Evolutionary conservation across 2,113 vertebrate species (phyloP).

Genomic region (Crotalus horridus): DNA sequence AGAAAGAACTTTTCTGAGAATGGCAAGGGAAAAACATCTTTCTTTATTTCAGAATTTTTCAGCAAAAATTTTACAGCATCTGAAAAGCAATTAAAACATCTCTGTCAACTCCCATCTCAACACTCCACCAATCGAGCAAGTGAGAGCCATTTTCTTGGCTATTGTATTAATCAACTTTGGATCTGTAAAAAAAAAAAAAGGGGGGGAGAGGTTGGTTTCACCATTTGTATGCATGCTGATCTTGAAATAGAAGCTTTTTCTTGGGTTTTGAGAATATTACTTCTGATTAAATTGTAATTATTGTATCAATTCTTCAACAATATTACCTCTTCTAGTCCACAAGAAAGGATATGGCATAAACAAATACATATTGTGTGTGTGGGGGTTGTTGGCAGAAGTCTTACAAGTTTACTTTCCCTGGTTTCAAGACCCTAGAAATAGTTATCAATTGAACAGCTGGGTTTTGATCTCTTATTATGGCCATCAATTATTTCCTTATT

Average conservation of each 20-base stretch:
- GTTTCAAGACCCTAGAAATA: not conserved
- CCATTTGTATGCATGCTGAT: not conserved
- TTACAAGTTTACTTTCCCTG: not conserved
- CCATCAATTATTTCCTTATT: not conserved
- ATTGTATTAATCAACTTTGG: not conserved
- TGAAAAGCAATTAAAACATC: not conserved
- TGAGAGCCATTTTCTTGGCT: slow-evolving; percentile 11
- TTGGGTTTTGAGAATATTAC: not conserved
- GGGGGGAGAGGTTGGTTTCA: not conserved
- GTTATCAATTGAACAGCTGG: not conserved
- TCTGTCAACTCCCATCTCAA: not conserved
- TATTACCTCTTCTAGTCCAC: no score
- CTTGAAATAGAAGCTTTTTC: not conserved
- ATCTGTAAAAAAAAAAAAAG: not conserved
- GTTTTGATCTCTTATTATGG: not conserved
- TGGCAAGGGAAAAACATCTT: not conserved
- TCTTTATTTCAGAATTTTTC: slow-evolving; percentile 12
- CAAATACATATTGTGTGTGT: not conserved
- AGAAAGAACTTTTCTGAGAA: not conserved
- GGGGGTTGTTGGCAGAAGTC: not conserved
- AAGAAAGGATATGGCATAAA: not conserved
- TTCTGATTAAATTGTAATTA: not conserved
- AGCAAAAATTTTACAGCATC: not conserved
- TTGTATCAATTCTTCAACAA: not conserved
- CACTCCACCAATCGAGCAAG: slow-evolving; percentile 11